Conservation (phyloP, 2,113 vertebrate species). For the human (Homo sapiens) region DNA sequence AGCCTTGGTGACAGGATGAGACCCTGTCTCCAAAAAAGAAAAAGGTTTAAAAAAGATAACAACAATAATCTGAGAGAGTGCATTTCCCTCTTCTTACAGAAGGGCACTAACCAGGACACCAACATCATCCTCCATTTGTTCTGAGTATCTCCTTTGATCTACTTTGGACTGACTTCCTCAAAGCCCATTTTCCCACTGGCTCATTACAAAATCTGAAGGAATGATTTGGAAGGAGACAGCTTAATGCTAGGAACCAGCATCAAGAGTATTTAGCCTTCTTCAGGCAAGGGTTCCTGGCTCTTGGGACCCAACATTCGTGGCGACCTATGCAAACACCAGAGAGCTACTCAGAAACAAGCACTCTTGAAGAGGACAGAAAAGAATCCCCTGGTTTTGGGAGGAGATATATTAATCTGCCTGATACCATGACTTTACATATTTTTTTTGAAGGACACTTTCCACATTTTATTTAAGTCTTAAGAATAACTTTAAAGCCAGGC, state of each 20-base stretch:
- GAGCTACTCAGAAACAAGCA: background rate
- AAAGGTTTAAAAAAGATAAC: conserved; percentile 4
- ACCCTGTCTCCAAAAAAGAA: background rate
- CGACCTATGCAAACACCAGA: background rate
- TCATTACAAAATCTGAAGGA: background rate
- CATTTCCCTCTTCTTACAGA: background rate
- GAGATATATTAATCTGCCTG: background rate
- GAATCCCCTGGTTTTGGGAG: background rate
- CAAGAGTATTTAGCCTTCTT: background rate
- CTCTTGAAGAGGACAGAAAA: background rate
- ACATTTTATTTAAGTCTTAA: conserved; percentile 27
- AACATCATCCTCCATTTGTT: background rate
- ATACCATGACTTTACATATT: background rate
- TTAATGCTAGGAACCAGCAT: background rate
- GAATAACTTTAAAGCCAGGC: background rate
- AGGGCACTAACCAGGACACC: background rate
- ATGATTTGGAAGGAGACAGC: background rate
- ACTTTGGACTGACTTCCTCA: background rate
- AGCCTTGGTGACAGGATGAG: background rate
- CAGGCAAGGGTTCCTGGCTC: background rate
- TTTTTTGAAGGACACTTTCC: background rate
- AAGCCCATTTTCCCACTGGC: background rate
- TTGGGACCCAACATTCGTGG: background rate
- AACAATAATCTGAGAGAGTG: background rate
- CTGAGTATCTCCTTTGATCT: background rate